Conservation (phyloP, 2,888 invertebrate species). For the Xestia c-nigrum region DNA sequence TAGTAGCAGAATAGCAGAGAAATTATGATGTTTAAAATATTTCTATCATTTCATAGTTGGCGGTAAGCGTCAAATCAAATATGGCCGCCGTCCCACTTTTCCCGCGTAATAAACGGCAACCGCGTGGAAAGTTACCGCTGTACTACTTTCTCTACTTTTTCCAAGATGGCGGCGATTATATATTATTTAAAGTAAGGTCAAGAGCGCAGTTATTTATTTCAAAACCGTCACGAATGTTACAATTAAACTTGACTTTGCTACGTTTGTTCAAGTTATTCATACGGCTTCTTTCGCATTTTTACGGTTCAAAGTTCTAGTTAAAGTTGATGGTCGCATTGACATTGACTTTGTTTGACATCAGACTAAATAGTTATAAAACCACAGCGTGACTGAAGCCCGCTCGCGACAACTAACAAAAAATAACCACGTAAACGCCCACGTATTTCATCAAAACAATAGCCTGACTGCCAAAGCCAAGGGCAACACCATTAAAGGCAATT, state of each 20-base stretch:
- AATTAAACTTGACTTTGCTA: slow-evolving; percentile 51
- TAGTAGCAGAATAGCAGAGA: slow-evolving; percentile 16
- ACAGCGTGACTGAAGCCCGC: slow-evolving; percentile 7
- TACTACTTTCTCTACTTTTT: slow-evolving; percentile 91
- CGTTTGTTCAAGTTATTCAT: slow-evolving; percentile 38
- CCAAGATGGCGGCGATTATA: slow-evolving; percentile 86
- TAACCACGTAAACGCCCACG: slow-evolving; percentile 13
- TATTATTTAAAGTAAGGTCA: slow-evolving; percentile 85
- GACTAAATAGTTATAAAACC: slow-evolving; percentile 10
- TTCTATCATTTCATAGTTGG: slow-evolving; percentile 70
- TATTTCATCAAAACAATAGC: slow-evolving; percentile 53
- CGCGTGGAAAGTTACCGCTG: slow-evolving; percentile 90
- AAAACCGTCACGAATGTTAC: slow-evolving; percentile 55
- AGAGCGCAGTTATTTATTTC: slow-evolving; percentile 74
- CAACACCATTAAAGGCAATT: slow-evolving; percentile 69
- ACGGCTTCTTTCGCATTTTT: slow-evolving; percentile 33
- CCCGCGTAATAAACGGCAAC: slow-evolving; percentile 85
- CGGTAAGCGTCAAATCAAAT: slow-evolving; percentile 85
- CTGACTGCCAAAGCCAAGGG: slow-evolving; percentile 72
- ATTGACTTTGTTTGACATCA: slow-evolving; percentile 39
- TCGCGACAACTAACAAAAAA: slow-evolving; percentile 1
- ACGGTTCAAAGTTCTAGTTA: slow-evolving; percentile 38
- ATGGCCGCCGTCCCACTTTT: slow-evolving; percentile 89
- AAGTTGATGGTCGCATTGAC: slow-evolving; percentile 53
- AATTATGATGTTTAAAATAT: slow-evolving; percentile 47